Base-by-base conservation (phyloP, 37 sponge, comb jelly and placozoan species). In the Petrosia ficiformis region DNA sequence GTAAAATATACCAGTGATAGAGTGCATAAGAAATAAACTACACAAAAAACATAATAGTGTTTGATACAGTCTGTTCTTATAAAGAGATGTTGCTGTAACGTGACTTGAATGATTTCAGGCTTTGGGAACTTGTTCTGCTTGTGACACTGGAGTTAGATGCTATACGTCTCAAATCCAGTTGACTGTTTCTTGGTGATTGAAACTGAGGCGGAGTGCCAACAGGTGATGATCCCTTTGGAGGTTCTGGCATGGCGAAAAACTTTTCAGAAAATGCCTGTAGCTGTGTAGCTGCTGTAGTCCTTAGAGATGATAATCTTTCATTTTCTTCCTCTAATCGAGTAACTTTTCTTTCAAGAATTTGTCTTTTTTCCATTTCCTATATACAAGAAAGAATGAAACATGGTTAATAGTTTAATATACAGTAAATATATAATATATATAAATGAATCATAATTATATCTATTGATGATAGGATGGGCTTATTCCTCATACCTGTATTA, bases 221-320 rank as follows among this genome's bases (percentile, higher is more conserved):
- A 59, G 57, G 39, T 29, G 63, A 42, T 1, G 76, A 69, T 0
- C 39, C 39, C 21, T 48, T 67, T 25, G 73, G 59, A 40, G 77
- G 19, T 24, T 85, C 79, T 26, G 59, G 59, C 35, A 40, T 68
- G 3, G 78, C 79, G 29, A 73, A 85, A 33, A 85, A 85, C 39
- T 72, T 78, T 25, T 85, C 79, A 6, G 80, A 74, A 64, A 89
- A 89, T 4, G 65, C 59, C 48, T 89, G 89, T 21, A 89, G 80
- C 29, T 78, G 84, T 25, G 79, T 41, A 4, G 60, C 71, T 3
- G 89, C 89, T 4, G 74, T 41, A n/a, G 43, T 26, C 28, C 84
- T 61, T 10, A 31, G 40, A 6, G 42, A 31, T 35, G 77, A 75
- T 22, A 89, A 58, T 52, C 70, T 57, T 19, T 76, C 77, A 34